Conservation (phyloP, 2,888 invertebrate species). For the Ophioninae sp. region DNA sequence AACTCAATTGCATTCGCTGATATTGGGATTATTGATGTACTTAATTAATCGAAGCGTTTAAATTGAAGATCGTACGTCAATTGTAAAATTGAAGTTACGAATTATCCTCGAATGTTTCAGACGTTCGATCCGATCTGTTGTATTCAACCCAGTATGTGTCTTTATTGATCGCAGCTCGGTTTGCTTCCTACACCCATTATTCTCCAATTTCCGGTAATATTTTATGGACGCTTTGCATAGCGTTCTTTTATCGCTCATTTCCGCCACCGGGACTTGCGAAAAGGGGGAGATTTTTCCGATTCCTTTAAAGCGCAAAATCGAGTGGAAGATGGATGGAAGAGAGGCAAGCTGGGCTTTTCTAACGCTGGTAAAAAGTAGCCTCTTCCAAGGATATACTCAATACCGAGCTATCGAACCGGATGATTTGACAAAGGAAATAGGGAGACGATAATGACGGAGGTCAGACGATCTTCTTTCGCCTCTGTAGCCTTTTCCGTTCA, state of each 20-base stretch:
- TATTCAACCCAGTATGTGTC: neutral
- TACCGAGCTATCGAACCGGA: conserved; percentile 51
- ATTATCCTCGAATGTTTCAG: neutral
- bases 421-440: conserved; percentile 61
- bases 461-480: conserved; percentile 32
- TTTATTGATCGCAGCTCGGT: neutral
- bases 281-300: conserved; percentile 55
- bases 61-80: neutral
- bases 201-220: conserved; percentile 14
- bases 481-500: neutral
- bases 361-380: conserved; percentile 49
- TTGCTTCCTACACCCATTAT: conserved; percentile 5
- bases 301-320: conserved; percentile 54
- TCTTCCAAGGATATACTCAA: conserved; percentile 35
- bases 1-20: too few relatives aligned
- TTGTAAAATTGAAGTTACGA: neutral
- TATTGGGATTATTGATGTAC: too few relatives aligned
- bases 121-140: neutral
- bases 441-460: conserved; percentile 60
- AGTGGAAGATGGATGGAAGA: conserved; percentile 32
- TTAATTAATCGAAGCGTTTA: too few relatives aligned
- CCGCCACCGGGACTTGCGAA: conserved; percentile 55
- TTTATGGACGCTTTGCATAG: conserved; percentile 17
- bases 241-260: conserved; percentile 59
- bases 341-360: conserved; percentile 16